phyloP scores from a whole-genome alignment of 1,140 invertebrate species.

The Aethina tumida region DNA sequence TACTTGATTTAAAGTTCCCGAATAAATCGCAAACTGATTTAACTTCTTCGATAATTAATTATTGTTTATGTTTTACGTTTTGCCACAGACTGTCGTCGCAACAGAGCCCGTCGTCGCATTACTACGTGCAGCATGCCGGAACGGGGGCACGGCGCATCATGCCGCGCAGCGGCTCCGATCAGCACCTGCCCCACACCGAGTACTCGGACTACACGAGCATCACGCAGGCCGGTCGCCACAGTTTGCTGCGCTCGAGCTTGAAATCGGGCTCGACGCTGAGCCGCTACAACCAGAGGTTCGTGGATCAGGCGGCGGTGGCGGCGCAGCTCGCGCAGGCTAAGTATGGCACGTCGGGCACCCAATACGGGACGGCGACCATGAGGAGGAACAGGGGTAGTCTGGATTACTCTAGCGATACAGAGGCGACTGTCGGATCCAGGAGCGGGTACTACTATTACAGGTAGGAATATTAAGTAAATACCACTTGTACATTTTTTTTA shows the following conservation, averaged over 20 bases:
- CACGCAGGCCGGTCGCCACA: conserved; percentile 57
- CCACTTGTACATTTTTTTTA: too few species aligned
- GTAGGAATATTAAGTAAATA: conserved; percentile 25
- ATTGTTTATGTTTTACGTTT: too few species aligned
- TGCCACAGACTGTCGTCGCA: conserved; percentile 36
- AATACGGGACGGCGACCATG: conserved; percentile 40
- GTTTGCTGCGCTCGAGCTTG: conserved; percentile 61
- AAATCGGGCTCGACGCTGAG: conserved; percentile 49
- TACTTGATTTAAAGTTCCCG: too few species aligned
- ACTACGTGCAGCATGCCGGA: conserved; percentile 42
- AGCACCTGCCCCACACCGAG: conserved; percentile 72
- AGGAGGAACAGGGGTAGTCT: conserved; percentile 63
- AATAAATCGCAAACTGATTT: too few species aligned
- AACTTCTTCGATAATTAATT: too few species aligned
- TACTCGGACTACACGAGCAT: conserved; percentile 60
- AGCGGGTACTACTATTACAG: conserved; percentile 70
- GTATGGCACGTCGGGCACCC: conserved; percentile 21
- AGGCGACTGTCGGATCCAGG: conserved; percentile 70
- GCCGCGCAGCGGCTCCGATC: conserved; percentile 74
- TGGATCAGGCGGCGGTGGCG: conserved; percentile 39
- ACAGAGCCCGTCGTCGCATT: conserved; percentile 41
- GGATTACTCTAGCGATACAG: conserved; percentile 90
- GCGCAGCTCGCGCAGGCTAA: conserved; percentile 37
- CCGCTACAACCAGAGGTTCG: conserved; percentile 48
- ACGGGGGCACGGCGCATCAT: conserved; percentile 46